phyloP scores from a whole-genome alignment of 1,140 invertebrate genomes.

The Acyrthosiphon pisum region DNA sequence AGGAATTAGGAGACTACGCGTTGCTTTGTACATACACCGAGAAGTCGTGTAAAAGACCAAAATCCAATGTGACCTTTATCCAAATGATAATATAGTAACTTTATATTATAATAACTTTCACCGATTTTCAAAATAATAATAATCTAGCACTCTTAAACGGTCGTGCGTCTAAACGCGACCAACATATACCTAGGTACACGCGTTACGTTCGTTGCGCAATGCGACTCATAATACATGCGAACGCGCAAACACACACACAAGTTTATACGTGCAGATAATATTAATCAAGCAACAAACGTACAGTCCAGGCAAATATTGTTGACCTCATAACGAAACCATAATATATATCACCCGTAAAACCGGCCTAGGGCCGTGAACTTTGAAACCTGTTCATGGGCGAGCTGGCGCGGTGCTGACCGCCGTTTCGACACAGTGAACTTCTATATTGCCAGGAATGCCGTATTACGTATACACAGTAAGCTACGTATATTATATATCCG shows the following conservation, averaged over 20 bases:
- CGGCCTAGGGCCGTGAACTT: conserved; percentile 45
- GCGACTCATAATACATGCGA: not conserved
- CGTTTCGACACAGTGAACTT: conserved; percentile 43
- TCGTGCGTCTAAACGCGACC: not conserved
- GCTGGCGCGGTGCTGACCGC: not conserved
- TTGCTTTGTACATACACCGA: not conserved
- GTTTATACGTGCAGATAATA: not conserved
- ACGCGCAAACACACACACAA: not conserved
- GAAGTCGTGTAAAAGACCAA: not conserved
- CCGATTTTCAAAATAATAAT: not conserved
- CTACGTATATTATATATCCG: not conserved
- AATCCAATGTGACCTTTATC: not conserved
- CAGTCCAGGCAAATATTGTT: not conserved
- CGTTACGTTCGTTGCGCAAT: not conserved
- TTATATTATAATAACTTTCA: not conserved
- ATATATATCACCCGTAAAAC: not conserved
- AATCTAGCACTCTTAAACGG: not conserved
- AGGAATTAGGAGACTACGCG: not conserved
- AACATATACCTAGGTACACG: not conserved
- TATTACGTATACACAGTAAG: not conserved
- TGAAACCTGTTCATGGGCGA: conserved; percentile 47
- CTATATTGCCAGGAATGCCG: not conserved
- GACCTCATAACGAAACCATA: conserved; percentile 6
- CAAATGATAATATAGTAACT: not conserved
- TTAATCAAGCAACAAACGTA: not conserved